Conservation (phyloP, 2,113 vertebrate species). For the Acrocephalus arundinaceus region DNA sequence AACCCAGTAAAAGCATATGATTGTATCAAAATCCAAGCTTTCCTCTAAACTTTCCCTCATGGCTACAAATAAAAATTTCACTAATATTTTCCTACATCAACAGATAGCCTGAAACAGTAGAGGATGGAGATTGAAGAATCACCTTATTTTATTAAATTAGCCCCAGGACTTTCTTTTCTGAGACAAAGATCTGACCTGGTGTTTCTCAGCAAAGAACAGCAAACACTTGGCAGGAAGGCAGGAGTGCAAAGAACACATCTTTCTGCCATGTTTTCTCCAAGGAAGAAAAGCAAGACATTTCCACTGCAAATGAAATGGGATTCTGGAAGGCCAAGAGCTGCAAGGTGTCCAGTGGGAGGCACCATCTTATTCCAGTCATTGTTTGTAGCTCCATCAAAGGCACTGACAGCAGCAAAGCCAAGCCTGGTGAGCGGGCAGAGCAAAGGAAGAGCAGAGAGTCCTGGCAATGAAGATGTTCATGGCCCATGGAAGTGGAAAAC, state of each 20-base stretch:
- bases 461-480: not conserved
- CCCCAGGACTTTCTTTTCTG: not conserved
- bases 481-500: not conserved
- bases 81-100: slow-evolving; percentile 43
- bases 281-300: not conserved
- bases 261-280: not conserved
- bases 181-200: not conserved
- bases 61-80: slow-evolving; percentile 45
- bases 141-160: slow-evolving; percentile 39
- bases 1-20: slow-evolving; percentile 9
- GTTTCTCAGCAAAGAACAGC: not conserved
- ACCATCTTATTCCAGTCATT: not conserved
- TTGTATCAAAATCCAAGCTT: slow-evolving; percentile 1
- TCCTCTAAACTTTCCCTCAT: slow-evolving; percentile 18
- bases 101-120: slow-evolving; percentile 38
- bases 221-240: not conserved
- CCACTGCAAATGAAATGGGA: not conserved
- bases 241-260: not conserved
- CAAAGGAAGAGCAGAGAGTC: not conserved
- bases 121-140: slow-evolving; percentile 11
- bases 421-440: not conserved
- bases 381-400: fast-evolving
- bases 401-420: not conserved
- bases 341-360: too few species aligned
- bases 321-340: not conserved